These are phyloP conservation scores for Callorhinus ursinus DNA, from an alignment of 2,113 vertebrate species.

Conservation along the genomic window DNA sequence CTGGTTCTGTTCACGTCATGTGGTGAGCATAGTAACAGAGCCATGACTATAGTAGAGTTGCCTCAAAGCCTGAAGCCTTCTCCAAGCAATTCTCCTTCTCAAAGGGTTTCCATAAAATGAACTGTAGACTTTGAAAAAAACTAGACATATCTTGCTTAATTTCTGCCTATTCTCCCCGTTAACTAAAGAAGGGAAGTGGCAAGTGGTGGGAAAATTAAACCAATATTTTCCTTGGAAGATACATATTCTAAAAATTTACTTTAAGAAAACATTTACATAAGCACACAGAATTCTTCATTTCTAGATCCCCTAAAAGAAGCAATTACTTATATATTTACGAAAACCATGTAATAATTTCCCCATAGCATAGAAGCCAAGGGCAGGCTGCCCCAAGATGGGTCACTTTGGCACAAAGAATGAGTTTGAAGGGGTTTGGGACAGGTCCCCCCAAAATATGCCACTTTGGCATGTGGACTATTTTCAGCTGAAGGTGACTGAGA, in stretches of 20 bases:
- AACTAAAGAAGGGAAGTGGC: background rate
- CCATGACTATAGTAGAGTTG: background rate
- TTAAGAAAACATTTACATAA: background rate
- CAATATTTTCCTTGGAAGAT: background rate
- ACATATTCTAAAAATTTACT: background rate
- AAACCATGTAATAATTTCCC: background rate
- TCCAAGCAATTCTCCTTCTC: background rate
- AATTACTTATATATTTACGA: conserved; percentile 32
- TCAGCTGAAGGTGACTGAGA: background rate
- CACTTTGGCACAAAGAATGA: background rate
- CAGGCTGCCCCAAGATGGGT: background rate
- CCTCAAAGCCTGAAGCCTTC: background rate
- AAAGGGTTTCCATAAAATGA: background rate
- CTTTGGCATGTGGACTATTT: background rate
- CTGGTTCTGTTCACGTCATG: background rate
- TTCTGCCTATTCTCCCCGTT: background rate
- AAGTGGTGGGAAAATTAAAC: background rate
- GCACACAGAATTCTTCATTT: background rate
- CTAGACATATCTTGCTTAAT: background rate
- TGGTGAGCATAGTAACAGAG: background rate
- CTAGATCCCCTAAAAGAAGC: background rate
- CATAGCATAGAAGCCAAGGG: background rate
- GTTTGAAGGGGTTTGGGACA: background rate
- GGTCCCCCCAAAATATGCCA: background rate
- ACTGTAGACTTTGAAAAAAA: background rate